Percentiles rank a stretch among this genome's conserved stretches.
Conservation (phyloP, 2,888 invertebrate species). For the Diogma glabrata region DNA sequence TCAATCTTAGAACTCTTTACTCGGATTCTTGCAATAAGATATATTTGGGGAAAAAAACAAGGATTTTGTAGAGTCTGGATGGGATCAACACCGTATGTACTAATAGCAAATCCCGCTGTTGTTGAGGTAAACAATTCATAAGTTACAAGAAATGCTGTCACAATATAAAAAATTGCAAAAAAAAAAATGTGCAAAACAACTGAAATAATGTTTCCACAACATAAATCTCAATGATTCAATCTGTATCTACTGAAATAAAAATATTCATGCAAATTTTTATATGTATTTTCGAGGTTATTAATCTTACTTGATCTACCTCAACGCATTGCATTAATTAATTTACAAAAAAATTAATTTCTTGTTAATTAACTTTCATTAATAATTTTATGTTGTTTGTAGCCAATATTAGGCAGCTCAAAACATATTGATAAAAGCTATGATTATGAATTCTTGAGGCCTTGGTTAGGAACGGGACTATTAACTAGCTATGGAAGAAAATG, state of each 20-base stretch:
- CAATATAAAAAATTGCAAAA: too few species aligned
- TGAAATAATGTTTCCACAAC: too few species aligned
- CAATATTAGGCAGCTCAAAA: slow-evolving; percentile 43
- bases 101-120: slow-evolving; percentile 39
- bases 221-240: too few species aligned
- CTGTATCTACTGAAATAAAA: too few species aligned
- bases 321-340: neutral
- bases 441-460: slow-evolving; percentile 44
- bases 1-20: slow-evolving; percentile 39
- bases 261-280: too few species aligned
- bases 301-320: too few species aligned
- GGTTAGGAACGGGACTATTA: slow-evolving; percentile 46
- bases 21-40: slow-evolving; percentile 38
- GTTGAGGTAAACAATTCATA: slow-evolving; percentile 42
- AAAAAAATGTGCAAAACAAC: too few species aligned
- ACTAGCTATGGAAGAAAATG: slow-evolving; percentile 47
- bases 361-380: neutral
- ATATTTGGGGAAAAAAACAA: slow-evolving; percentile 38
- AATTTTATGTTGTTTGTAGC: slow-evolving; percentile 35
- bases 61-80: slow-evolving; percentile 42
- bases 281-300: too few species aligned
- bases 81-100: slow-evolving; percentile 37
- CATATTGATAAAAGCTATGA: slow-evolving; percentile 47
- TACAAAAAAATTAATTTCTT: neutral
- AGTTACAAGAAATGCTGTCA: too few species aligned